Base-by-base conservation (phyloP, 2,797 vertebrate genomes). In the Coilia nasus region DNA sequence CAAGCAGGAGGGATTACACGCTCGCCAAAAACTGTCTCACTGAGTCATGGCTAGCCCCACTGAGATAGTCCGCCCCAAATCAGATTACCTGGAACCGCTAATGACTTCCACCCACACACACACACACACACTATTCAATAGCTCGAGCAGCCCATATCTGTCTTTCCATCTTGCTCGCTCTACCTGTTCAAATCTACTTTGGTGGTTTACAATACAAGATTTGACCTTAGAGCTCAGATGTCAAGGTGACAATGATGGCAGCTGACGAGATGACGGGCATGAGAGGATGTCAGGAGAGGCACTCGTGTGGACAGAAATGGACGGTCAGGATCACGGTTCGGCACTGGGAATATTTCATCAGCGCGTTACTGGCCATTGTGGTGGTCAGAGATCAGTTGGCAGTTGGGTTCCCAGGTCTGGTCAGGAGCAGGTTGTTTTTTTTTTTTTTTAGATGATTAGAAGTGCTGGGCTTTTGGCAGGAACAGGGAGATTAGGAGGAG, bases 361-460 rank as follows among this genome's bases (percentile, higher is more conserved):
- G 31, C 28, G 14, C 64, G 83, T 83, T 85, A 41, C 2, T 64
- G 28, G 46, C n/a, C 23, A 83, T 81, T 2, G 28, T 10, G 25
- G 25, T 23, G 62, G 82, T 71, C 67, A 86, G 85, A 60, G 81
- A 82, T 85, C 82, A 75, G 54, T n/a, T n/a, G 50, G 59, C 56
- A 46, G 28, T 85, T 50, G 50, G 71, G 81, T 83, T 75, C 71
- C 62, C n/a, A 56, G 84, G 84, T 88, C 81, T 57, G 23, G 21
- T 64, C 64, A 75, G 62, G 25, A 78, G 83, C 10, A 60, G 59
- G 50, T 9, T 54, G 50, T 14, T 54, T 54, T 9, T 54, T 54
- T 54, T 47, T 54, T 54, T 54, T 86, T 89, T 86, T 85, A 84
- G 57, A 86, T 21, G 86, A 90, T 90, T 89, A 89, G 88, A 62